Conservation (phyloP, 35 echinoderm and acorn worm species). For the Lytechinus variegatus region DNA sequence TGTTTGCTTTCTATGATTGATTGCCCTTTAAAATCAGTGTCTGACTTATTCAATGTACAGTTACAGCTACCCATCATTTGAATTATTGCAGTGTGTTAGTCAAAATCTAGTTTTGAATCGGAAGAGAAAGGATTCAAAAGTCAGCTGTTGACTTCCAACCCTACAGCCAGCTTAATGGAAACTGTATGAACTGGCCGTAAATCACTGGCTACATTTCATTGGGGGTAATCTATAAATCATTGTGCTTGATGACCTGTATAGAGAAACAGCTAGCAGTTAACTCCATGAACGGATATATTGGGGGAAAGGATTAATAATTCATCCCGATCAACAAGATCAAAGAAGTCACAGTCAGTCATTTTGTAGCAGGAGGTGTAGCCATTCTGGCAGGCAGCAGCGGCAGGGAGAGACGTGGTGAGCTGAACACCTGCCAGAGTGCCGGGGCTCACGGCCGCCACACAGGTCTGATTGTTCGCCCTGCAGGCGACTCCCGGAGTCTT, state of each 20-base stretch:
- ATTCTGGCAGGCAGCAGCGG: not conserved
- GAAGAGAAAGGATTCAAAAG: not conserved
- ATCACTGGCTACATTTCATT: not conserved
- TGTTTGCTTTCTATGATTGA: conserved; percentile 20
- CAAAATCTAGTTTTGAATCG: not conserved
- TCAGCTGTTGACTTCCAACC: conserved; percentile 9
- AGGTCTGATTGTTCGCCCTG: conserved; percentile 52
- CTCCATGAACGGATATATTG: not conserved
- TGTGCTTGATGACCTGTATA: not conserved
- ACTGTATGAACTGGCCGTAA: conserved; percentile 9
- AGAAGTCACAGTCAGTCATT: not conserved
- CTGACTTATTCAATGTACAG: conserved; percentile 24
- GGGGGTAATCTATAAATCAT: conserved; percentile 18
- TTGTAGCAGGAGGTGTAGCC: not conserved
- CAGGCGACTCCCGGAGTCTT: conserved; percentile 45
- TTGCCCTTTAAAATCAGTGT: conserved; percentile 15
- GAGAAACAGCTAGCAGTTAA: not conserved
- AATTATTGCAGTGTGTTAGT: not conserved
- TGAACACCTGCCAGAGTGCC: conserved; percentile 46
- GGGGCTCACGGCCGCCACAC: conserved; percentile 50
- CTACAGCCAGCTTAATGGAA: not conserved
- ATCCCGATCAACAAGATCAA: not conserved
- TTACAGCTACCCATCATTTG: not conserved
- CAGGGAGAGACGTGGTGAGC: not conserved
- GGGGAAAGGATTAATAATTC: conserved; percentile 12